phyloP scores from a whole-genome alignment of 2,888 invertebrate genomes.

The Melanostoma scalare region DNA sequence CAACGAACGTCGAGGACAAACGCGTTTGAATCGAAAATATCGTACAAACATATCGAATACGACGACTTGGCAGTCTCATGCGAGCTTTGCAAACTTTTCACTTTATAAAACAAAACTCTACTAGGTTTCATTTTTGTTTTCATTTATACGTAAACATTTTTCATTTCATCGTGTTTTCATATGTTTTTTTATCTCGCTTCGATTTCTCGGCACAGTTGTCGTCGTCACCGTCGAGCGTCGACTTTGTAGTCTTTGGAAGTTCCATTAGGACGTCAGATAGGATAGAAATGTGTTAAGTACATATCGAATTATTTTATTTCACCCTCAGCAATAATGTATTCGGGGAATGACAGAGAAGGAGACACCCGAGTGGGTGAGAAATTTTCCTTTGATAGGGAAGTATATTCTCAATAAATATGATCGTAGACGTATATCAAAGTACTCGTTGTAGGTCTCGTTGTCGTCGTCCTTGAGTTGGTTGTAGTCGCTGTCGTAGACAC shows the following conservation, averaged over 20 bases:
- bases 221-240: not conserved
- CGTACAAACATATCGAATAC: constrained; percentile 51
- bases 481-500: not conserved
- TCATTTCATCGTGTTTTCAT: constrained; percentile 15
- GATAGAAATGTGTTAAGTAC: constrained; percentile 43
- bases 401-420: constrained; percentile 55
- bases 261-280: constrained; percentile 36
- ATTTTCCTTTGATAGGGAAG: constrained; percentile 43
- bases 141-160: constrained; percentile 20
- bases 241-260: not conserved
- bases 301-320: constrained; percentile 60
- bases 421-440: constrained; percentile 32
- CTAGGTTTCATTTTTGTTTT: constrained; percentile 52
- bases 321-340: constrained; percentile 42
- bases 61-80: constrained; percentile 12
- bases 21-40: constrained; percentile 46
- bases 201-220: not conserved
- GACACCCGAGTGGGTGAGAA: not conserved
- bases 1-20: not conserved
- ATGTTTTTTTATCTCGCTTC: not conserved
- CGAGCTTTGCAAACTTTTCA: constrained; percentile 47
- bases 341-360: not conserved
- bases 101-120: constrained; percentile 58
- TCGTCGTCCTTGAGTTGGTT: not conserved
- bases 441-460: not conserved